Evolutionary conservation across 2,797 vertebrate species (phyloP).

Genomic region (Aulostomus chinensis): DNA sequence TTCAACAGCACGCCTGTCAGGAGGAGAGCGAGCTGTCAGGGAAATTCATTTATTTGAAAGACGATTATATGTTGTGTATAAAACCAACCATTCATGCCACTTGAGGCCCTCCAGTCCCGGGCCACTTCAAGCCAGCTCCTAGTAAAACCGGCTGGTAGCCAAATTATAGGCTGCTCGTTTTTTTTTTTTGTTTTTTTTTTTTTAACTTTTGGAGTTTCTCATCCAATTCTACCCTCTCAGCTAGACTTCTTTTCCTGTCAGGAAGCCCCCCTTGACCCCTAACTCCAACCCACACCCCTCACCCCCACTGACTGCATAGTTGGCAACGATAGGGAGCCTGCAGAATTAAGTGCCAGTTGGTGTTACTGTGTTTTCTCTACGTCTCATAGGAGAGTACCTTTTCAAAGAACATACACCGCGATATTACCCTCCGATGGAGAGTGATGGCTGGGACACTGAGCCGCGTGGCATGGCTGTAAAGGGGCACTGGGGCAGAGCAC

Average conservation of each 20-base stretch:
- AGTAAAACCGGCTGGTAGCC: conserved; percentile 80
- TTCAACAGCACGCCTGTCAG: conserved; percentile 38
- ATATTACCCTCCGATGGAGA: conserved; percentile 78
- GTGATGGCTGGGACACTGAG: conserved; percentile 39
- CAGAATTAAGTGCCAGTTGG: conserved; percentile 97
- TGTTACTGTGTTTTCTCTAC: conserved; percentile 94
- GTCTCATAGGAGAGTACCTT: conserved; percentile 87
- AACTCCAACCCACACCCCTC: conserved; percentile 35
- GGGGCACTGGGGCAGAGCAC: conserved; percentile 37
- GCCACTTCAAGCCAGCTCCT: conserved; percentile 61
- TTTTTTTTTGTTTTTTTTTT: conserved; percentile 72
- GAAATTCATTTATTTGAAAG: conserved; percentile 60
- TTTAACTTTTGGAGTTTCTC: conserved; percentile 80
- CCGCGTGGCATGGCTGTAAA: conserved; percentile 64
- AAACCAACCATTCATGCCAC: conserved; percentile 47
- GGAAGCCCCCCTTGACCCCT: conserved; percentile 80
- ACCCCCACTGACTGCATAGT: conserved; percentile 81
- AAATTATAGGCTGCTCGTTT: conserved; percentile 86
- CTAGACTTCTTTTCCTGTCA: conserved; percentile 91
- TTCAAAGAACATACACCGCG: conserved; percentile 88
- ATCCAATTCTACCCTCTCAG: conserved; percentile 85
- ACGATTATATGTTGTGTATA: conserved; percentile 47
- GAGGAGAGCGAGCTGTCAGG: conserved; percentile 27
- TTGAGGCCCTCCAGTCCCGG: conserved; percentile 18
- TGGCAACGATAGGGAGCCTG: conserved; percentile 87